A percentile compares a stretch with the other conserved stretches of the same genome.
phyloP scores from a whole-genome alignment of 2,113 vertebrate genomes.

The Cyrtonyx montezumae region DNA sequence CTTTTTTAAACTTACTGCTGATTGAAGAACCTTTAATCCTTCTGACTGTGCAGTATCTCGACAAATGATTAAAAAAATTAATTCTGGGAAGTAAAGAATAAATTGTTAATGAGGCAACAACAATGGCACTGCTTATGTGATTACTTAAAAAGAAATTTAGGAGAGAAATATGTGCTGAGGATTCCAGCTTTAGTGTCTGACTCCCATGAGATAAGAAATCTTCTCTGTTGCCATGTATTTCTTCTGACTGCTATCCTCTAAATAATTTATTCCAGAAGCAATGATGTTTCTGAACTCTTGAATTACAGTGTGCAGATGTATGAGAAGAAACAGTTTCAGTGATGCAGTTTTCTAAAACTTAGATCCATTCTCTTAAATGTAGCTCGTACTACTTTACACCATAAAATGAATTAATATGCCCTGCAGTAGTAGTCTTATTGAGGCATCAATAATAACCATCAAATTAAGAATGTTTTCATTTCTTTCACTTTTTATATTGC shows the following conservation, averaged over 20 bases:
- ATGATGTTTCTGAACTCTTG: conserved; percentile 21
- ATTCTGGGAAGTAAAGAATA: not conserved
- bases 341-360: not conserved
- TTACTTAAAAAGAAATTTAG: not conserved
- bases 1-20: not conserved
- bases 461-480: not conserved
- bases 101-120: not conserved
- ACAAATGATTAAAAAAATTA: not conserved
- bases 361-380: not conserved
- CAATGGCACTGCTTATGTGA: not conserved
- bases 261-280: conserved; percentile 1
- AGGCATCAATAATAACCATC: not conserved
- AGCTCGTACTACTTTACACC: not conserved
- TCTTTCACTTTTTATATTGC: not conserved
- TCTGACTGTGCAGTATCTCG: not conserved
- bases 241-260: not conserved
- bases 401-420: not conserved
- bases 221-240: not conserved
- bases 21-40: not conserved
- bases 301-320: not conserved
- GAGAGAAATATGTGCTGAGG: not conserved
- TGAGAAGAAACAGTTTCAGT: not conserved
- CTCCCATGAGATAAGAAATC: not conserved
- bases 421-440: not conserved
- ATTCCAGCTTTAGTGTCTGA: not conserved